A percentile compares a stretch with the other conserved stretches of the same genome.
Evolutionary conservation across 2,797 vertebrate species (phyloP).

Genomic region (Cirrhinus mrigala): DNA sequence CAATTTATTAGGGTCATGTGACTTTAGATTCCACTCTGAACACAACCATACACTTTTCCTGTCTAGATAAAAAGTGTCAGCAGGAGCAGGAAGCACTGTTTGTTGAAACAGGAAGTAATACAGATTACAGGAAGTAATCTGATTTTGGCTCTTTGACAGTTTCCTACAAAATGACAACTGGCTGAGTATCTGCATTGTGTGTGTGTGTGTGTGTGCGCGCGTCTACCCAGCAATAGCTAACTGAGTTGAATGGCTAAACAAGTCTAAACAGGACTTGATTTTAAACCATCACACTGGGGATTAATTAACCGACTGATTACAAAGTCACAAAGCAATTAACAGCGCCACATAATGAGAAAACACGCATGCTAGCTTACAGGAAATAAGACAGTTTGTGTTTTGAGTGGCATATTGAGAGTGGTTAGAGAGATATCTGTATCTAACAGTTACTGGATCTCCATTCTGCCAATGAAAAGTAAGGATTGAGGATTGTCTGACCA

Average conservation of each 20-base stretch:
- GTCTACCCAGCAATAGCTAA: not conserved
- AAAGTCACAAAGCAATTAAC: conserved; percentile 15
- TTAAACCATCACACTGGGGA: conserved; percentile 1
- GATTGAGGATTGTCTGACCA: not conserved
- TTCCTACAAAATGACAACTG: not conserved
- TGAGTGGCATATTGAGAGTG: not conserved
- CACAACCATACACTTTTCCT: not conserved
- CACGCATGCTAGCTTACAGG: not conserved
- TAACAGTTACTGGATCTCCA: not conserved
- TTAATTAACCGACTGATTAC: not conserved
- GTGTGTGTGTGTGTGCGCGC: not conserved
- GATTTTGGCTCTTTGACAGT: not conserved
- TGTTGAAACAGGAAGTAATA: conserved; percentile 13
- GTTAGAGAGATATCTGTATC: not conserved
- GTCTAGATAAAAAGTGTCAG: not conserved
- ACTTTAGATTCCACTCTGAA: not conserved
- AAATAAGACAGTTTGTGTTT: not conserved
- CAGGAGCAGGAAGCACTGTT: conserved; percentile 1
- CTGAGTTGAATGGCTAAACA: not conserved
- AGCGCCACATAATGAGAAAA: not conserved
- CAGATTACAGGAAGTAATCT: not conserved
- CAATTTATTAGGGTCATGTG: not conserved
- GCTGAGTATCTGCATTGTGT: not conserved
- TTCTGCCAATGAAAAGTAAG: not conserved
- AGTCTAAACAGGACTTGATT: not conserved